Conservation (phyloP, 2,888 invertebrate species). For the Eurytoma adleriae region DNA sequence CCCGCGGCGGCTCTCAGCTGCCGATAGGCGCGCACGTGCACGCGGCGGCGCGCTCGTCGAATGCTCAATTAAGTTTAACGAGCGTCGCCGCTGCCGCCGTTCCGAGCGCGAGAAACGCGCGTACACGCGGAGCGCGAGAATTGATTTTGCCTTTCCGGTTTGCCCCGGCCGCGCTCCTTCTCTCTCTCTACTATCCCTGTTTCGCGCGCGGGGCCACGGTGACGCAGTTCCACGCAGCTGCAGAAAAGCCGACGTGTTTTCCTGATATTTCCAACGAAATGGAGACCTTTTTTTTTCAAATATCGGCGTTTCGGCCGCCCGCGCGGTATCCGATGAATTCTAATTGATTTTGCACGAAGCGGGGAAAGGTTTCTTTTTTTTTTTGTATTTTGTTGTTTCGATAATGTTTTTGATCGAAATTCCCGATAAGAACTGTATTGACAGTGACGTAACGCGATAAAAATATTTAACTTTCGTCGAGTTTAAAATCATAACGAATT, state of each 20-base stretch:
- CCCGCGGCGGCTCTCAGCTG: neutral
- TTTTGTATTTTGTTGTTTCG: no score
- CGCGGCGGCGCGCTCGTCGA: conserved; percentile 37
- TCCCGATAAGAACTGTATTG: no score
- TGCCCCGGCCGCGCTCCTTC: neutral
- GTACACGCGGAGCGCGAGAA: conserved; percentile 33
- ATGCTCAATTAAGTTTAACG: conserved; percentile 57
- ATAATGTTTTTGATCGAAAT: no score
- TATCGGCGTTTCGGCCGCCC: no score
- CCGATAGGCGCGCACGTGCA: conserved; percentile 11
- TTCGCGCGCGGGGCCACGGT: neutral
- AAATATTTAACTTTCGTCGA: no score
- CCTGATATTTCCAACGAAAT: no score
- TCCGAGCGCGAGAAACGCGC: neutral
- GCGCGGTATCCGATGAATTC: neutral
- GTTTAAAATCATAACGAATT: no score
- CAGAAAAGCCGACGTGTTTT: no score
- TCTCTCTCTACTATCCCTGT: conserved; percentile 12
- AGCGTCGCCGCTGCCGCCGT: conserved; percentile 13
- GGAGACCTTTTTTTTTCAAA: no score
- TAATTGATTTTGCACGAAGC: neutral
- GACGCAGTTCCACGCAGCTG: neutral
- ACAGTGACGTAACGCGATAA: no score
- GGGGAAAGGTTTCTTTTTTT: no score
- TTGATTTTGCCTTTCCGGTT: conserved; percentile 58